Evolutionary conservation across 2,797 vertebrate genomes (phyloP).

Genomic region (Miichthys miiuy): DNA sequence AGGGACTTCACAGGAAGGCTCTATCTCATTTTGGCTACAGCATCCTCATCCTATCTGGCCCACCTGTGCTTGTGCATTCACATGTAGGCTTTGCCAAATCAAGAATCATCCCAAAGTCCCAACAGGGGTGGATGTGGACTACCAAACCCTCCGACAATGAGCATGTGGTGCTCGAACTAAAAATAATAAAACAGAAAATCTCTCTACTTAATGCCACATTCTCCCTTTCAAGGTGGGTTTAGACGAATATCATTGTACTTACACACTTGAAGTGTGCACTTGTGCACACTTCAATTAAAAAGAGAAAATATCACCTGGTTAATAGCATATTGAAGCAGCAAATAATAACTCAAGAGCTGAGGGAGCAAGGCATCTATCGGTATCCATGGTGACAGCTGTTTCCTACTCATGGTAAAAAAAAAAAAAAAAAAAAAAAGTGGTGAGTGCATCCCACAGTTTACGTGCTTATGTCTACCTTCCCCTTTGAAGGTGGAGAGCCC

Average conservation of each 20-base stretch:
- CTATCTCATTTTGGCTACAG: neutral
- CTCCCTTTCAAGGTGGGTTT: neutral
- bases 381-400: constrained; percentile 45
- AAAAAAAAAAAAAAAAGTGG: neutral
- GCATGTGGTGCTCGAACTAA: neutral
- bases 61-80: neutral
- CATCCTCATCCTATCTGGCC: neutral
- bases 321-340: neutral
- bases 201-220: neutral
- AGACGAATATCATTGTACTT: neutral
- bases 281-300: neutral
- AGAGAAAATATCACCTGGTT: neutral
- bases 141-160: neutral
- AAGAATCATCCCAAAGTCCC: neutral
- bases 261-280: too few relatives aligned
- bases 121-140: neutral
- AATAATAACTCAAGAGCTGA: neutral
- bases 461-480: constrained; percentile 24
- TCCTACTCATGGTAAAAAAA: neutral
- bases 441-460: constrained; percentile 22
- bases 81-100: neutral
- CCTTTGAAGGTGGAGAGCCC: constrained; percentile 33
- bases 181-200: neutral
- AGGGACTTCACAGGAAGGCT: neutral
- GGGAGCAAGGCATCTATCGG: neutral